Base-by-base conservation (phyloP, 92 coral and sea anemone genomes). In the Porites divaricata region DNA sequence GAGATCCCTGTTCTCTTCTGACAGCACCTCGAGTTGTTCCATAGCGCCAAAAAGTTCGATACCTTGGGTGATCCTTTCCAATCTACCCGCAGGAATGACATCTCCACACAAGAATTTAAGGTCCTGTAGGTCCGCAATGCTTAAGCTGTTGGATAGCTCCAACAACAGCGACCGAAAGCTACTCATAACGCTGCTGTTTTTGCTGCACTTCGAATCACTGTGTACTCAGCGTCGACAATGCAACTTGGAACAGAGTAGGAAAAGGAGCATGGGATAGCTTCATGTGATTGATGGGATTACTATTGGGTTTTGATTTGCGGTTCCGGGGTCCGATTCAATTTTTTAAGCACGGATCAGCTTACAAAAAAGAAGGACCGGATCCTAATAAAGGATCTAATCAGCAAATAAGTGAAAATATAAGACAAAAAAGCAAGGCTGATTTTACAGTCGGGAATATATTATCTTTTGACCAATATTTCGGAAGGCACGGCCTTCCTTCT, bases 61-160 rank as follows among this genome's bases (percentile, higher is more conserved):
- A 6, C 95, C 88, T 26, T 80, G 87, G 0, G 52, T 76, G 61
- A 96, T 82, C 45, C 53, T 57, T 69, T 96, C 98, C 1, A 96
- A 89, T 75, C 88, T 81, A 24, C 96, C 95, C 2, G 95, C 92
- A 3, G 95, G 95, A 67, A 94, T 92, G 12, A 81, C 89, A 53
- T 67, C 86, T 10, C 83, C 56, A 63, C 98, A 94, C 9, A 87
- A 87, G 70, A 81, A 93, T 67, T 93, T 93, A 13, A 93, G 76
- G 45, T 63, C 65, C 25, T 51, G 28, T 3, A 94, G 56, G 10
- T 93, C 91, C 9, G 66, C 52, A 65, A 63, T 73, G 6, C 91
- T 88, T 35, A 93, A 74, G 20, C 76, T 64, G 64, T 93, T 92
- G 15, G 93, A 92, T 12, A 93, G 70, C 9, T 90, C 94, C 67